A percentile compares a stretch with the other conserved stretches of the same genome.
Conservation (phyloP, 2,888 invertebrate species). For the Hemithea aestivaria region DNA sequence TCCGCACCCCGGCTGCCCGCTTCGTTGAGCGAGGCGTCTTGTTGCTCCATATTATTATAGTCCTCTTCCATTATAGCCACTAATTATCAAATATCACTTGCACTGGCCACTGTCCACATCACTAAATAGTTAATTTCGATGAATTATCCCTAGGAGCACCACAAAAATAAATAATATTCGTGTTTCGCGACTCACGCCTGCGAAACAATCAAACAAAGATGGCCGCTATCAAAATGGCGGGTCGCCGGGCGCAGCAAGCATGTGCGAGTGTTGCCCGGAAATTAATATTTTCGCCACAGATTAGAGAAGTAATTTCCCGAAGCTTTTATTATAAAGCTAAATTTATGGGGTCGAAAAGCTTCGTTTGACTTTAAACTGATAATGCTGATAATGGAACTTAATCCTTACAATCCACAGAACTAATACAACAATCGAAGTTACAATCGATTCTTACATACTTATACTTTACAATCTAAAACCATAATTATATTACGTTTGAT, state of each 20-base stretch:
- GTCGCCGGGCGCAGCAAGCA: constrained; percentile 2
- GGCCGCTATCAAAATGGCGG: constrained; percentile 17
- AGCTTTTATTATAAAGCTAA: too few relatives aligned
- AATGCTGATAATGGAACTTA: too few relatives aligned
- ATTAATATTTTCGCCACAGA: too few relatives aligned
- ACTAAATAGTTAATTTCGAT: constrained; percentile 37
- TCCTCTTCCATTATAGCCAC: constrained; percentile 57
- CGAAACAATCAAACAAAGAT: constrained; percentile 15
- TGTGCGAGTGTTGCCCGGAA: background rate
- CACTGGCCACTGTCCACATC: constrained; percentile 54
- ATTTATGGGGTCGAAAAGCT: too few relatives aligned
- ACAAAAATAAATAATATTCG: constrained; percentile 24
- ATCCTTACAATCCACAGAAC: too few relatives aligned
- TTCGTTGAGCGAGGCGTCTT: constrained; percentile 51
- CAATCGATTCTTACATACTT: too few relatives aligned
- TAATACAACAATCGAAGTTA: too few relatives aligned
- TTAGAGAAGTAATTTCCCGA: too few relatives aligned
- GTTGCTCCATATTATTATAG: constrained; percentile 56
- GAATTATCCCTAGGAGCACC: constrained; percentile 27
- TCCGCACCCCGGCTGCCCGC: constrained; percentile 33
- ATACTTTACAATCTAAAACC: too few relatives aligned
- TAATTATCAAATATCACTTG: constrained; percentile 21
- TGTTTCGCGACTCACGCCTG: constrained; percentile 15
- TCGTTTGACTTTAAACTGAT: too few relatives aligned
- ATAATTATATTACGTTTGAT: too few relatives aligned